Conservation (phyloP, 2,113 vertebrate genomes). For the Tapirus terrestris region DNA sequence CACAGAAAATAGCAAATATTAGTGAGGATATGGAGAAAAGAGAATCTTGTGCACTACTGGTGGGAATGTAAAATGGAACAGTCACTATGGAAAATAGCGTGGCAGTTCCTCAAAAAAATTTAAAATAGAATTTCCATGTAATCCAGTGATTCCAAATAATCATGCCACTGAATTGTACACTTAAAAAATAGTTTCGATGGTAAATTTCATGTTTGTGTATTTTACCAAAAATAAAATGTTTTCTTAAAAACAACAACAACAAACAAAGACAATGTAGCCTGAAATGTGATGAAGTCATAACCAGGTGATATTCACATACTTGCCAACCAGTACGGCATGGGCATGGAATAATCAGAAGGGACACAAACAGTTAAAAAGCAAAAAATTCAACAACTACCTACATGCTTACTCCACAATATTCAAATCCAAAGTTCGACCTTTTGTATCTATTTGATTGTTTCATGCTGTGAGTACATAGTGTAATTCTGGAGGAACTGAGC, state of each 20-base stretch:
- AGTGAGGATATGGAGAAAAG: background rate
- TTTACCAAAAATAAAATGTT: background rate
- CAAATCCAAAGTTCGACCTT: background rate
- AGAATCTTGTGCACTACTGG: too few species aligned
- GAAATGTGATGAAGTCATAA: background rate
- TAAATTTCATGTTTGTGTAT: background rate
- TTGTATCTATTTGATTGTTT: background rate
- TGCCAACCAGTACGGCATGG: background rate
- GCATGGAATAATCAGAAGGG: background rate
- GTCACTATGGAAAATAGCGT: background rate
- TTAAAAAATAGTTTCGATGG: background rate
- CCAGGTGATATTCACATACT: background rate
- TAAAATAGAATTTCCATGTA: too few species aligned
- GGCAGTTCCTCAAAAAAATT: background rate
- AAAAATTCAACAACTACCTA: background rate
- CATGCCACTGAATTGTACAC: too few species aligned
- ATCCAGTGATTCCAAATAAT: background rate
- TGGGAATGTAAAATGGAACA: too few species aligned
- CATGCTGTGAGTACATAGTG: background rate
- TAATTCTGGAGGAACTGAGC: background rate
- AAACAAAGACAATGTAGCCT: background rate
- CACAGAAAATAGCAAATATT: background rate
- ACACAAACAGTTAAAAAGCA: background rate
- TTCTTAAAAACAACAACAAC: background rate
- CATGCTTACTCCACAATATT: background rate